A percentile compares a stretch with the other conserved stretches of the same genome.
Conservation (phyloP, 2,888 invertebrate genomes). For the Amorpha juglandis region DNA sequence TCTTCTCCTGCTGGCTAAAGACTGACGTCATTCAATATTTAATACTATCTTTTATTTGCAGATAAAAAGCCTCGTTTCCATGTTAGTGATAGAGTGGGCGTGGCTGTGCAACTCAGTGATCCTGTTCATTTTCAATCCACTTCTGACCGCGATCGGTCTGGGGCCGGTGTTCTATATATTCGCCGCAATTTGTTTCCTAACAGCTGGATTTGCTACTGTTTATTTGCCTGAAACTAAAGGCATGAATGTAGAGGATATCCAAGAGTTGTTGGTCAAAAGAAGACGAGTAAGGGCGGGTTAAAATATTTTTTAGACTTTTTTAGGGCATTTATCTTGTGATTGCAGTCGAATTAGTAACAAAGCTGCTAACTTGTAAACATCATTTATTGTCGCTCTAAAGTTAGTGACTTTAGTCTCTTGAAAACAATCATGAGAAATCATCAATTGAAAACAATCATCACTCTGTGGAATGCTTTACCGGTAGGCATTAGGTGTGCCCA, state of each 20-base stretch:
- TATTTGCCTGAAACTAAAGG: conserved; percentile 63
- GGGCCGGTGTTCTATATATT: conserved; percentile 66
- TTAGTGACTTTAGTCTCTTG: too few relatives aligned
- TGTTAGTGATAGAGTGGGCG: conserved; percentile 59
- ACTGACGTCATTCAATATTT: too few relatives aligned
- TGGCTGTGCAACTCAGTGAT: conserved; percentile 63
- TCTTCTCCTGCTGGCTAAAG: too few relatives aligned
- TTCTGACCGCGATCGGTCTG: conserved; percentile 55
- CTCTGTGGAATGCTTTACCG: too few relatives aligned
- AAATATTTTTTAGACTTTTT: neutral
- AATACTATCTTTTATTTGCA: conserved; percentile 36
- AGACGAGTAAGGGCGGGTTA: neutral
- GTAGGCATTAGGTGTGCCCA: too few relatives aligned
- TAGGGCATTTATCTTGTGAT: neutral
- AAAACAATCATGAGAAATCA: too few relatives aligned
- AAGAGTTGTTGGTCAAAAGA: conserved; percentile 33
- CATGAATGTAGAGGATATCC: conserved; percentile 55
- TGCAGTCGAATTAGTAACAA: too few relatives aligned
- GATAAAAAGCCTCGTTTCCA: conserved; percentile 59
- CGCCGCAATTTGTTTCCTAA: conserved; percentile 49
- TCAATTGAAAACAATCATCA: too few relatives aligned
- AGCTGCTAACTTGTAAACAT: too few relatives aligned
- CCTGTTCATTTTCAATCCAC: conserved; percentile 61
- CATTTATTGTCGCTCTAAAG: too few relatives aligned
- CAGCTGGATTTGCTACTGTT: conserved; percentile 46